Evolutionary conservation across 64 coral and sea anemone species (phyloP).

Genomic region (Platygyra sinensis): DNA sequence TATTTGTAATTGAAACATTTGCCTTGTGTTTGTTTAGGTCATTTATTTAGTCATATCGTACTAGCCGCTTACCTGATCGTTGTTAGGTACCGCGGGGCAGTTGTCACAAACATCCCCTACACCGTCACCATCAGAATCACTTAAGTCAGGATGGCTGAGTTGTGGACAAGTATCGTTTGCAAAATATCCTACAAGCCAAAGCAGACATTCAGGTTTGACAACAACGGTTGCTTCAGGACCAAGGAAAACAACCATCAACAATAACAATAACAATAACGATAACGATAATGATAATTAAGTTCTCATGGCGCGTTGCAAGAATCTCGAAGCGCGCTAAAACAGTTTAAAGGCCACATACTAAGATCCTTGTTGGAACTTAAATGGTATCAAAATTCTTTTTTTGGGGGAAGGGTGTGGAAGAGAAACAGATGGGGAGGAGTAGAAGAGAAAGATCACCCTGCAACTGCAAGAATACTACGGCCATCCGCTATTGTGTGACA

Average conservation of each 20-base stretch:
- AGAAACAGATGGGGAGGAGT: too few relatives aligned
- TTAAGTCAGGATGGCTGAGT: slow-evolving; percentile 57
- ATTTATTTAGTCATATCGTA: neutral
- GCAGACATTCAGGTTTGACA: neutral
- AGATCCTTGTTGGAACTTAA: too few relatives aligned
- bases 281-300: neutral
- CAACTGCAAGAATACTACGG: too few relatives aligned
- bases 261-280: too few relatives aligned
- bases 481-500: too few relatives aligned
- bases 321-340: too few relatives aligned
- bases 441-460: too few relatives aligned
- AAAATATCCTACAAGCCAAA: slow-evolving; percentile 25
- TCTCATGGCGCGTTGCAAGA: neutral
- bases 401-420: too few relatives aligned
- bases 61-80: slow-evolving; percentile 17
- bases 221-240: neutral
- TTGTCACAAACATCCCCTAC: slow-evolving; percentile 81
- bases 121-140: slow-evolving; percentile 58
- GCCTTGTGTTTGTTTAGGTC: neutral
- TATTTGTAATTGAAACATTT: too few relatives aligned
- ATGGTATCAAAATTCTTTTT: too few relatives aligned
- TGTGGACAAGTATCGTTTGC: slow-evolving; percentile 70
- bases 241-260: too few relatives aligned
- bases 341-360: too few relatives aligned
- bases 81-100: slow-evolving; percentile 42